phyloP scores from a whole-genome alignment of 1,140 invertebrate species.

The Macrotrachela quadricornifera region DNA sequence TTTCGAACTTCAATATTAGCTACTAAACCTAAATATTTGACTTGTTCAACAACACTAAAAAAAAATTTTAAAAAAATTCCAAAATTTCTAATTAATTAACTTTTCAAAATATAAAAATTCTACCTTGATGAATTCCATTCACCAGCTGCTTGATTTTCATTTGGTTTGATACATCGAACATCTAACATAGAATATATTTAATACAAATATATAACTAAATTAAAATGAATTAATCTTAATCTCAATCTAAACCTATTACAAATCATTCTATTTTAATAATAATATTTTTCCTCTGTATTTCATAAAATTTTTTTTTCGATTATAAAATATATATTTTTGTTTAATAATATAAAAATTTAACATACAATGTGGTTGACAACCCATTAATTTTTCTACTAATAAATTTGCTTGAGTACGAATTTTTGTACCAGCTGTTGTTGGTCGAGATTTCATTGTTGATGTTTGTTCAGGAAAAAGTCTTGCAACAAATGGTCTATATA shows the following conservation, averaged over 20 bases:
- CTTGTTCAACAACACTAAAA: constrained; percentile 48
- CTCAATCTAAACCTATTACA: no score
- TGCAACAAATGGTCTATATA: constrained; percentile 1
- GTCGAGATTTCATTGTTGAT: neutral
- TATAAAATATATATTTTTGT: no score
- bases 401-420: constrained; percentile 42
- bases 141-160: constrained; percentile 47
- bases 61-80: no score
- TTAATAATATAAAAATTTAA: no score
- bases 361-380: constrained; percentile 43
- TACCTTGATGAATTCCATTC: constrained; percentile 41
- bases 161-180: constrained; percentile 53
- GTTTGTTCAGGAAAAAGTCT: constrained; percentile 6
- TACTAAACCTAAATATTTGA: constrained; percentile 98
- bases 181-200: constrained; percentile 30
- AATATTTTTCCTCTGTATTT: no score
- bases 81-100: no score
- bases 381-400: constrained; percentile 46
- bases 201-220: neutral
- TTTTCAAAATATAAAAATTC: constrained; percentile 30
- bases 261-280: no score
- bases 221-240: neutral
- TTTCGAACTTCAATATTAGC: constrained; percentile 88
- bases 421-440: neutral
- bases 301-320: no score